These are phyloP conservation scores for Eueremaeus valkanovi DNA, from an alignment of 2,888 invertebrate genomes.

Conservation along the genomic window DNA sequence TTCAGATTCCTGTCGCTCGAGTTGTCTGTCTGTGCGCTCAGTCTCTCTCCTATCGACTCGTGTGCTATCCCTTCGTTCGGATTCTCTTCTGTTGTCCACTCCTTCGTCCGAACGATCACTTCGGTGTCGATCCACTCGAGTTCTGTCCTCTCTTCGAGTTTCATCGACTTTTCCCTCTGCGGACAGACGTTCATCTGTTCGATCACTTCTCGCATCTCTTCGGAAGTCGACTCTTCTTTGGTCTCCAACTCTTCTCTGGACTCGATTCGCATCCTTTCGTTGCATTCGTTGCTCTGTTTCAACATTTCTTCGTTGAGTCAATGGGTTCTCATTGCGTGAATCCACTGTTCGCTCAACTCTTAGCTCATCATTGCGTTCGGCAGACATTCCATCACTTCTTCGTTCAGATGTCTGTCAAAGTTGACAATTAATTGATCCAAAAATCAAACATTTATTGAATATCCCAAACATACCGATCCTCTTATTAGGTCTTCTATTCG, in stretches of 20 bases:
- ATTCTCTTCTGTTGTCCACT: too few relatives aligned
- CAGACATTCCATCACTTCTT: neutral
- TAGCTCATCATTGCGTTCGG: too few relatives aligned
- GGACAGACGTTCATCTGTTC: too few relatives aligned
- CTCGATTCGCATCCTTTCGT: neutral
- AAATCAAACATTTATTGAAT: too few relatives aligned
- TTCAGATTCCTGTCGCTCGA: slow-evolving; percentile 5
- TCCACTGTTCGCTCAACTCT: neutral
- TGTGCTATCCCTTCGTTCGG: neutral
- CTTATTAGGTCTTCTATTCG: neutral
- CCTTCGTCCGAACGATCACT: neutral
- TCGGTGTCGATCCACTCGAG: neutral
- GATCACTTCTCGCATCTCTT: neutral
- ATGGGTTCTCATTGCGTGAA: neutral
- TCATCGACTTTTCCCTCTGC: neutral
- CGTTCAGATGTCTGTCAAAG: neutral
- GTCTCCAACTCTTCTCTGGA: neutral
- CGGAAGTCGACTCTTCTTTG: neutral
- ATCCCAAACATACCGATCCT: too few relatives aligned
- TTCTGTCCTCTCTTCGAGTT: neutral
- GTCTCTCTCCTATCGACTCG: neutral
- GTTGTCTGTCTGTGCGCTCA: neutral
- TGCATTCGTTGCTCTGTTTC: neutral
- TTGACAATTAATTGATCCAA: neutral
- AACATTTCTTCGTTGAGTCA: too few relatives aligned